Conservation (phyloP, 2,113 vertebrate genomes). For the Syngnathus typhle region DNA sequence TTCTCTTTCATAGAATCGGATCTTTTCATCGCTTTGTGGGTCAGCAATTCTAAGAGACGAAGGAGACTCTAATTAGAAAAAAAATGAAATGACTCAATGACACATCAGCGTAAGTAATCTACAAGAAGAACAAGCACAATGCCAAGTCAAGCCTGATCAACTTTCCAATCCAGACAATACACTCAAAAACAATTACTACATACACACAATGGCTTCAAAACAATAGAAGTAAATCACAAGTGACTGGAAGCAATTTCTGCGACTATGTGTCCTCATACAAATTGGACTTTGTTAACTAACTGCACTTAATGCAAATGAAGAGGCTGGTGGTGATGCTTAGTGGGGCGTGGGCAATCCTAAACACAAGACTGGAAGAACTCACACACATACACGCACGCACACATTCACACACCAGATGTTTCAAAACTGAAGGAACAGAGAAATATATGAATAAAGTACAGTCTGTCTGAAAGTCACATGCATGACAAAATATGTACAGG, state of each 20-base stretch:
- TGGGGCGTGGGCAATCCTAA: constrained; percentile 30
- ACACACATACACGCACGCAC: constrained; percentile 4
- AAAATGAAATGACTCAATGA: background rate
- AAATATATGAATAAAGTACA: background rate
- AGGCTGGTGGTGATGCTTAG: constrained; percentile 37
- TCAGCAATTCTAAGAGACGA: background rate
- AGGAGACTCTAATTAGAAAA: background rate
- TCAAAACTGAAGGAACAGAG: background rate
- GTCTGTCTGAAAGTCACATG: background rate
- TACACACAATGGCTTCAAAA: constrained; percentile 47
- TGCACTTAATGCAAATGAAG: constrained; percentile 58
- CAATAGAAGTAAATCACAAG: constrained; percentile 41
- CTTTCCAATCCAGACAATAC: constrained; percentile 30
- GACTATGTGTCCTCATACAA: constrained; percentile 36
- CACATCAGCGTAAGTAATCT: constrained; percentile 16
- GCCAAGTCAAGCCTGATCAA: constrained; percentile 19
- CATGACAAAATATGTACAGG: no score
- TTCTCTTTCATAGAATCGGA: background rate
- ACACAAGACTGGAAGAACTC: constrained; percentile 31
- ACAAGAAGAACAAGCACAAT: constrained; percentile 3
- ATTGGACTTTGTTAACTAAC: constrained; percentile 54
- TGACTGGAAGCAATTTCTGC: constrained; percentile 42
- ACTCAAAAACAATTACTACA: constrained; percentile 28
- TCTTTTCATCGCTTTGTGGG: background rate
- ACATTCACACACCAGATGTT: constrained; percentile 6